Conservation (phyloP, 2,113 vertebrate genomes). For the Datnioides undecimradiatus region DNA sequence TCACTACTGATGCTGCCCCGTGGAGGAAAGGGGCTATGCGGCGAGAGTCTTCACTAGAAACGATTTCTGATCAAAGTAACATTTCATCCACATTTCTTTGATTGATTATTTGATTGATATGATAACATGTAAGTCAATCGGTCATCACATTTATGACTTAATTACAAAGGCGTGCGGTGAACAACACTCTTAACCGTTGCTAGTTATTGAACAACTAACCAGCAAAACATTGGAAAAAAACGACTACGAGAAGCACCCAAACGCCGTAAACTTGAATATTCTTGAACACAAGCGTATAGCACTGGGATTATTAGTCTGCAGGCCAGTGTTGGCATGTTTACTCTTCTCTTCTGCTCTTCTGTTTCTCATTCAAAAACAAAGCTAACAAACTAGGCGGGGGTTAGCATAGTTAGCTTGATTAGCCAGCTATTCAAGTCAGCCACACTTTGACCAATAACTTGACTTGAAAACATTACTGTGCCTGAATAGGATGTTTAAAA, state of each 20-base stretch:
- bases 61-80: background rate
- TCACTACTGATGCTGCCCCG: background rate
- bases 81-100: background rate
- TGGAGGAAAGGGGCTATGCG: background rate
- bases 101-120: no score
- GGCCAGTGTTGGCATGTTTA: background rate
- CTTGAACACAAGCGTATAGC: background rate
- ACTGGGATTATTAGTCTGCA: background rate
- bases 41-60: background rate
- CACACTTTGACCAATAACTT: background rate
- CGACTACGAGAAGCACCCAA: background rate
- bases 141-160: no score
- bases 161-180: no score
- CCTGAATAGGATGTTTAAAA: background rate
- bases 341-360: no score
- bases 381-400: constrained; percentile 45
- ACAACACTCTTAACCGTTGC: background rate
- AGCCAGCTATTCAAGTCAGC: constrained; percentile 26
- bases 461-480: background rate
- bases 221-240: background rate
- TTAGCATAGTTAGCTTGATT: constrained; percentile 56
- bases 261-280: no score
- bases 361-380: background rate
- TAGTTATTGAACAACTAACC: background rate
- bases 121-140: no score